These are phyloP conservation scores for Ormyrus pomaceus DNA, from an alignment of 2,888 invertebrate species.

Conservation along the genomic window DNA sequence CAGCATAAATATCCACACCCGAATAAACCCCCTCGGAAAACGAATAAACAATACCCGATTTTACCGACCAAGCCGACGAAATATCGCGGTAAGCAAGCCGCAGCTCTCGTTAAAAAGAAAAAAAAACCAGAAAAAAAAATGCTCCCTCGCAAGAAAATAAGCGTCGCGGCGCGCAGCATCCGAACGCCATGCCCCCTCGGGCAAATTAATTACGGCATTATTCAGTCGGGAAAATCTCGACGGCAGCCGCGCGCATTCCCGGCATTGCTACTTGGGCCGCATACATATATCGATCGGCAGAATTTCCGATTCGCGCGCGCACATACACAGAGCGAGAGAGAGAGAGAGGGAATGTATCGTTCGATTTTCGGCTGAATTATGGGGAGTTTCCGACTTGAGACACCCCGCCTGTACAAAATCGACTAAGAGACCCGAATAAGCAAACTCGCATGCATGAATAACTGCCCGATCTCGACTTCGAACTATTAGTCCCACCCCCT, in stretches of 20 bases:
- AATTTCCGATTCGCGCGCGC: conserved; percentile 30
- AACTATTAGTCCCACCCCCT: conserved; percentile 26
- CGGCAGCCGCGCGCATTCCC: neutral
- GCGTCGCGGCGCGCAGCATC: too few species aligned
- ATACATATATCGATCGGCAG: conserved; percentile 1
- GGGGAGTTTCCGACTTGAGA: conserved; percentile 7
- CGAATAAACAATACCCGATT: too few species aligned
- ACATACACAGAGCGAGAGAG: conserved; percentile 5
- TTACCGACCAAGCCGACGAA: too few species aligned
- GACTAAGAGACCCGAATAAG: conserved; percentile 14
- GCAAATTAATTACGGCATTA: neutral
- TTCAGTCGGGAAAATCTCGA: neutral
- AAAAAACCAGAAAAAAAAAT: too few species aligned
- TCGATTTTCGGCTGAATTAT: conserved; percentile 32
- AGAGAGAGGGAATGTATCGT: conserved; percentile 15
- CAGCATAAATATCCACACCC: too few species aligned
- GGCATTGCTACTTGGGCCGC: neutral
- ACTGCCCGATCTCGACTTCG: conserved; percentile 34
- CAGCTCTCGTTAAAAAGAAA: too few species aligned
- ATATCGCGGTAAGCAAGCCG: too few species aligned
- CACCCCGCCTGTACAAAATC: conserved; percentile 4
- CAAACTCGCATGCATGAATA: conserved; percentile 30
- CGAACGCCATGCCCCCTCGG: too few species aligned
- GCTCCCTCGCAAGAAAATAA: too few species aligned
- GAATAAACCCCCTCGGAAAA: too few species aligned